Conservation (phyloP, 2,888 invertebrate species). For the Rhogogaster chlorosoma region DNA sequence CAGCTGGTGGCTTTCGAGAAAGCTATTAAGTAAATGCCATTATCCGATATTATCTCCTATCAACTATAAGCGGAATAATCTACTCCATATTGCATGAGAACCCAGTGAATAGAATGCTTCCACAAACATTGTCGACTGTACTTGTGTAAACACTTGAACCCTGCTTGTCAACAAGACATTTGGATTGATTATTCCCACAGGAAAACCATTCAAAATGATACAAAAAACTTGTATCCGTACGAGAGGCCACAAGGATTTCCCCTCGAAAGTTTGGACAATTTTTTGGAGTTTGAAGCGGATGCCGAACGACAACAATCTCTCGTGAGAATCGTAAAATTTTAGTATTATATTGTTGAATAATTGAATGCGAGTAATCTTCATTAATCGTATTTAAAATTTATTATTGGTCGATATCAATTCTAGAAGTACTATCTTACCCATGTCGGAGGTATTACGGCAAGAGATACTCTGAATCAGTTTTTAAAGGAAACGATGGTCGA, state of each 20-base stretch:
- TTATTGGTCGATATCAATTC: too few relatives aligned
- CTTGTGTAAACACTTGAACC: background rate
- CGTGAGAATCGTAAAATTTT: background rate
- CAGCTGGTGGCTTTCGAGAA: background rate
- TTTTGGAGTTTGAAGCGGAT: constrained; percentile 8
- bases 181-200: background rate
- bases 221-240: background rate
- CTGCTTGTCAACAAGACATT: background rate
- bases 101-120: background rate
- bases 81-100: background rate
- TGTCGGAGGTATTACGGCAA: too few relatives aligned
- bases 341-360: background rate
- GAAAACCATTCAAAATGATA: background rate
- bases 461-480: too few relatives aligned
- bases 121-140: background rate
- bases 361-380: background rate
- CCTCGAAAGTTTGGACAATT: background rate
- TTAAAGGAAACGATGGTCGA: too few relatives aligned
- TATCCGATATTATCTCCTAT: background rate
- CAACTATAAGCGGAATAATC: background rate
- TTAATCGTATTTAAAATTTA: background rate
- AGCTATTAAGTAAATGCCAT: background rate
- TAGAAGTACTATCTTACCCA: too few relatives aligned
- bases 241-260: constrained; percentile 23
- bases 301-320: constrained; percentile 15